Conservation (phyloP, 2,113 vertebrate species). For the Microtus montanus region DNA sequence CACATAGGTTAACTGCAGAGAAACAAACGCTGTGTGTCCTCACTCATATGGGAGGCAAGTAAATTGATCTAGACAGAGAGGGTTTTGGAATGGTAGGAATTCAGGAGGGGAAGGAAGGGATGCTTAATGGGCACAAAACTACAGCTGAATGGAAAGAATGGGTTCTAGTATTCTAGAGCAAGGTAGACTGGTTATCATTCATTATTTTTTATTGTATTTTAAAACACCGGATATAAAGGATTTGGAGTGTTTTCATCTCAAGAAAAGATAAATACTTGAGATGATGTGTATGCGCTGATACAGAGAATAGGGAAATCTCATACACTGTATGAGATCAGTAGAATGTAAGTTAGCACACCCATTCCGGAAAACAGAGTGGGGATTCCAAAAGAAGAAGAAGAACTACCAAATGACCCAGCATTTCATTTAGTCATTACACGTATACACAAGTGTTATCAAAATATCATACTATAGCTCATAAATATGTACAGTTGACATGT, state of each 20-base stretch:
- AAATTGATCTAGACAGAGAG: neutral
- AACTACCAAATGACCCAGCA: too few relatives aligned
- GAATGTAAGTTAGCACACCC: neutral
- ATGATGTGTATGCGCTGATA: neutral
- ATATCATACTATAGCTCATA: neutral
- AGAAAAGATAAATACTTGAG: neutral
- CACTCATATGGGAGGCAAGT: neutral
- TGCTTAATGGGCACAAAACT: neutral
- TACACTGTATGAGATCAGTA: neutral
- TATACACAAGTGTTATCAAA: neutral
- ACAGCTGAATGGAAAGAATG: neutral
- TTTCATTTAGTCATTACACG: neutral
- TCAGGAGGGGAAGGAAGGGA: neutral
- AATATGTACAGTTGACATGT: neutral
- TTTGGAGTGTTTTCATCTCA: neutral
- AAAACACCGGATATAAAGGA: neutral
- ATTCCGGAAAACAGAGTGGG: neutral
- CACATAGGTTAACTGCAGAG: neutral
- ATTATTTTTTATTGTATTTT: neutral
- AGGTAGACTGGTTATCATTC: neutral
- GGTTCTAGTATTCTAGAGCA: neutral
- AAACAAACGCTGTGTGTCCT: neutral
- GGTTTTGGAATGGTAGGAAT: neutral
- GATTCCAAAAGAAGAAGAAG: neutral
- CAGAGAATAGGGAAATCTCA: neutral